phyloP scores from a whole-genome alignment of 2,888 invertebrate genomes.

The Tenthredo livida region DNA sequence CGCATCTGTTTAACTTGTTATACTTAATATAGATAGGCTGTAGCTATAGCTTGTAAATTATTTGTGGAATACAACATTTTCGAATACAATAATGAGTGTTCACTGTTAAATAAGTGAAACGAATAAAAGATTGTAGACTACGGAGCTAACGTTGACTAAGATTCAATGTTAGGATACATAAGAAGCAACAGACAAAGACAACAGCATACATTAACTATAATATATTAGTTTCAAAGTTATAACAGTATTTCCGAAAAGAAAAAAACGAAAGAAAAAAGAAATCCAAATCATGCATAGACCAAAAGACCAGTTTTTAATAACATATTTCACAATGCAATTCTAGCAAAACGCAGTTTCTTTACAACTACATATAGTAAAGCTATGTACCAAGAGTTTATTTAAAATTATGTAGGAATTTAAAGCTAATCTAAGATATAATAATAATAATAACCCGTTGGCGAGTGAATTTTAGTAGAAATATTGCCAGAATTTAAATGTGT shows the following conservation, averaged over 20 bases:
- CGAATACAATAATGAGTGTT: background rate
- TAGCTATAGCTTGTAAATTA: constrained; percentile 3
- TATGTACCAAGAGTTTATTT: constrained; percentile 25
- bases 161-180: constrained; percentile 19
- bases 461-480: constrained; percentile 24
- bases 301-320: constrained; percentile 23
- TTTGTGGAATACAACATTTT: background rate
- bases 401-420: background rate
- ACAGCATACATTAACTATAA: constrained; percentile 21
- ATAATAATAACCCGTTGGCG: constrained; percentile 29
- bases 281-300: constrained; percentile 33
- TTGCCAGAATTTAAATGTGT: background rate
- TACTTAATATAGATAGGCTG: background rate
- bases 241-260: background rate
- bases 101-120: background rate
- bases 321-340: background rate
- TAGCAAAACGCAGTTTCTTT: background rate
- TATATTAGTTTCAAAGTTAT: constrained; percentile 12
- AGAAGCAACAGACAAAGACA: constrained; percentile 33
- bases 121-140: background rate
- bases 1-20: background rate
- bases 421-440: constrained; percentile 7
- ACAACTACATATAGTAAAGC: constrained; percentile 20
- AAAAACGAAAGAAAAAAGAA: background rate
- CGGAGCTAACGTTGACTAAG: background rate